Percentiles rank a stretch among this genome's conserved stretches.
Conservation (phyloP, 1,140 invertebrate species). For the Hycleus phaleratus region DNA sequence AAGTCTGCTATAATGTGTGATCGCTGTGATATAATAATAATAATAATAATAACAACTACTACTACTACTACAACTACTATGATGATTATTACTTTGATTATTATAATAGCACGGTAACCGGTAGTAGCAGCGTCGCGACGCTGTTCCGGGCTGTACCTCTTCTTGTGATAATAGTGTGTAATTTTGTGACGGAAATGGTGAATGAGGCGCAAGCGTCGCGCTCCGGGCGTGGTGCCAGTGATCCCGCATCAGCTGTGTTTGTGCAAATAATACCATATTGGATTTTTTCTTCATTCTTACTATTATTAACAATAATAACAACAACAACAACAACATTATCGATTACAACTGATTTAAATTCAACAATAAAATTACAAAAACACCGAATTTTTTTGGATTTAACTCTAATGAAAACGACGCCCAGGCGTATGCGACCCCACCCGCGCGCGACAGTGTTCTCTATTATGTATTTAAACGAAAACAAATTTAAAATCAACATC, state of each 20-base stretch:
- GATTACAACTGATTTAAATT: no score
- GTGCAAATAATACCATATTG: slow-evolving; percentile 24
- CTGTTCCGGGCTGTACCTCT: slow-evolving; percentile 28
- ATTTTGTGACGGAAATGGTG: slow-evolving; percentile 27
- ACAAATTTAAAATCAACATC: no score
- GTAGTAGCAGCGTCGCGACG: slow-evolving; percentile 19
- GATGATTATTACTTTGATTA: background rate
- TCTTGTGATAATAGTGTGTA: slow-evolving; percentile 42
- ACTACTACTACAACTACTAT: no score
- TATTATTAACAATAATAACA: no score
- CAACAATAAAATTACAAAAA: no score
- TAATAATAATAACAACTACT: slow-evolving; percentile 12
- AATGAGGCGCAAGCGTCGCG: slow-evolving; percentile 28
- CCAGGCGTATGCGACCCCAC: slow-evolving; percentile 10
- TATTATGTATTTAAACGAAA: no score
- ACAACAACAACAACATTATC: no score
- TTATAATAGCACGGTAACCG: slow-evolving; percentile 1
- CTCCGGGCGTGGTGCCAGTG: slow-evolving; percentile 38
- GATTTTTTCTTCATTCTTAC: slow-evolving; percentile 13
- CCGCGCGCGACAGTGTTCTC: background rate
- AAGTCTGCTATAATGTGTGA: slow-evolving; percentile 53
- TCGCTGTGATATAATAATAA: slow-evolving; percentile 38
- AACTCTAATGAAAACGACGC: slow-evolving; percentile 4
- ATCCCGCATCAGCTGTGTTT: slow-evolving; percentile 36
- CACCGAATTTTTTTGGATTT: no score